Evolutionary conservation across 2,113 vertebrate genomes (phyloP).

Genomic region (Callaeas wilsoni): DNA sequence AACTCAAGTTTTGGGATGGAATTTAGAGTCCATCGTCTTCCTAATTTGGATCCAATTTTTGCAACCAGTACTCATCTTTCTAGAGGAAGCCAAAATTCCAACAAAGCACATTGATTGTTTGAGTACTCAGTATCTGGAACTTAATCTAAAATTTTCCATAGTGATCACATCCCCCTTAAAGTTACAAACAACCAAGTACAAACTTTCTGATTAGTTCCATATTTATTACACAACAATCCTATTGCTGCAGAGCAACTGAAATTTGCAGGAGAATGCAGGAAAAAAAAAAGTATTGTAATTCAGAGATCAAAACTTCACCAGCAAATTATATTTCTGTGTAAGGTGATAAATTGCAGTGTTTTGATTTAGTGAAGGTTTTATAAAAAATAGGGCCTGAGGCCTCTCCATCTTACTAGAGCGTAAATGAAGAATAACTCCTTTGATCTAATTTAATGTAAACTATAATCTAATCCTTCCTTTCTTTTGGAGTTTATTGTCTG

Average conservation of each 20-base stretch:
- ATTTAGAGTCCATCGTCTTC: background rate
- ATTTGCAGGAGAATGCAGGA: background rate
- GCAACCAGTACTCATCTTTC: background rate
- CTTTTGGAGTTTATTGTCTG: conserved; percentile 1
- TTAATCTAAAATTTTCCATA: background rate
- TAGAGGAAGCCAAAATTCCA: background rate
- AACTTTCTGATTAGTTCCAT: background rate
- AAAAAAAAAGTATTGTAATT: background rate
- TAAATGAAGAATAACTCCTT: background rate
- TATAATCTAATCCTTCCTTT: conserved; percentile 1
- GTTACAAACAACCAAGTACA: background rate
- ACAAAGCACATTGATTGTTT: background rate
- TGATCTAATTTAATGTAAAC: background rate
- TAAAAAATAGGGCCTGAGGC: background rate
- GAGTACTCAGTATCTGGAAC: background rate
- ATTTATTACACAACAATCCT: background rate
- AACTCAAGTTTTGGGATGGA: background rate
- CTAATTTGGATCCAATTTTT: background rate
- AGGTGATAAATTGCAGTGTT: background rate
- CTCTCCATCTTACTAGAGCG: background rate
- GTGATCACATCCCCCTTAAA: background rate
- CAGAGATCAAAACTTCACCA: background rate
- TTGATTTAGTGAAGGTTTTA: background rate
- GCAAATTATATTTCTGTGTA: background rate
- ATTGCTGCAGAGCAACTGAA: background rate